Evolutionary conservation across 2,888 invertebrate genomes (phyloP).

Genomic region (Notodonta ziczac): DNA sequence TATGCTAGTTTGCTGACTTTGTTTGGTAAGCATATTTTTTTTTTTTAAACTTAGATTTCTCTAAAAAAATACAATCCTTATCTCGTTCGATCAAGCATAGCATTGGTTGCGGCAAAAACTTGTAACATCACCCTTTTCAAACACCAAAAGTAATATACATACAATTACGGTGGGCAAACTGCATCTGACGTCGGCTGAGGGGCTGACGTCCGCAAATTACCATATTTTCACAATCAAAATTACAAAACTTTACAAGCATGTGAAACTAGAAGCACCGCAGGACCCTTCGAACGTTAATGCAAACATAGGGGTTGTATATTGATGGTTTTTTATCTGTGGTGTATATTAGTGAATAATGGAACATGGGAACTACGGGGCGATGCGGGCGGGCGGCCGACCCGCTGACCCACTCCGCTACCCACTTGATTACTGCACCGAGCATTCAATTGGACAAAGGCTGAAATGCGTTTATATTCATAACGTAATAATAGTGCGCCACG

Average conservation of each 20-base stretch:
- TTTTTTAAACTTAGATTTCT: too few species aligned
- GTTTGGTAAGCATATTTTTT: too few species aligned
- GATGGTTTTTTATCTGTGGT: conserved; percentile 54
- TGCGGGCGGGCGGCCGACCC: conserved; percentile 63
- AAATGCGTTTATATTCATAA: conserved; percentile 65
- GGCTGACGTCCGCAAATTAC: neutral
- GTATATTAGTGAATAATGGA: conserved; percentile 64
- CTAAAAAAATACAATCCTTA: too few species aligned
- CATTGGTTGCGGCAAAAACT: too few species aligned
- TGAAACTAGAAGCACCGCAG: neutral
- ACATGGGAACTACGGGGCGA: conserved; percentile 53
- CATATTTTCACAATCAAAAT: neutral
- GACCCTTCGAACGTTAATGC: conserved; percentile 18
- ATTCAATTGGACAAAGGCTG: conserved; percentile 75
- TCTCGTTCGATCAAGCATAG: too few species aligned
- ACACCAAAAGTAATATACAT: too few species aligned
- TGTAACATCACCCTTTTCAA: too few species aligned
- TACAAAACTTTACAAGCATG: neutral
- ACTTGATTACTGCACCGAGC: conserved; percentile 70
- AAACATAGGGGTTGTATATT: conserved; percentile 66
- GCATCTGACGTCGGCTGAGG: neutral
- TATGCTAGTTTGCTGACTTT: too few species aligned
- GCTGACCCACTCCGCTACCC: conserved; percentile 71
- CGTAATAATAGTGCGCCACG: conserved; percentile 21
- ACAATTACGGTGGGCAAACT: neutral